A percentile compares a stretch with the other conserved stretches of the same genome.
Conservation (phyloP, 2,888 invertebrate genomes). For the Serrognathus titanus region DNA sequence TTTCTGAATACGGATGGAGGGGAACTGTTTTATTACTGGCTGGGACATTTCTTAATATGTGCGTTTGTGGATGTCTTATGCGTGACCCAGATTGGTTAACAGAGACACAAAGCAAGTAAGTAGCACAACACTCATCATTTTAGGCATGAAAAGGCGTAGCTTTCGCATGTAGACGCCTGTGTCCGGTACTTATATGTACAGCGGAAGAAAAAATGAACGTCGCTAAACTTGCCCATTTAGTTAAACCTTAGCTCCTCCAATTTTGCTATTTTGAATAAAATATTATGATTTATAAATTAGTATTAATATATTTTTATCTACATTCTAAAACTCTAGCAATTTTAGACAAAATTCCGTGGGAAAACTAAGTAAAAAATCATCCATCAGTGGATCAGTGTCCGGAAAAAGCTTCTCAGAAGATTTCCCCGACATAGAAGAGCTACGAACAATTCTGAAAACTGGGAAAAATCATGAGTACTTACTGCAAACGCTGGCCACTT, state of each 20-base stretch:
- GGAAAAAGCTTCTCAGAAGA: slow-evolving; percentile 51
- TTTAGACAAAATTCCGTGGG: not conserved
- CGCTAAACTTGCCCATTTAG: no score
- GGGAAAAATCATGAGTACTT: slow-evolving; percentile 67
- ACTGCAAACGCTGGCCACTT: slow-evolving; percentile 60
- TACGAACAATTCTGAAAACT: slow-evolving; percentile 66
- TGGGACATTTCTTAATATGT: slow-evolving; percentile 79
- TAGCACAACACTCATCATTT: no score
- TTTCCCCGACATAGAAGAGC: slow-evolving; percentile 63
- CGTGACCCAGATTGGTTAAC: slow-evolving; percentile 83
- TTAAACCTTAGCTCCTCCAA: no score
- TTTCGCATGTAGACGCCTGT: no score
- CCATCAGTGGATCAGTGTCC: slow-evolving; percentile 53
- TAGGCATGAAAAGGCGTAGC: no score
- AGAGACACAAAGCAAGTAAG: slow-evolving; percentile 52
- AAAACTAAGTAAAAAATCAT: slow-evolving; percentile 54
- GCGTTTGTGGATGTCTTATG: slow-evolving; percentile 84
- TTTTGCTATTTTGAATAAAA: no score
- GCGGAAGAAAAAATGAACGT: no score
- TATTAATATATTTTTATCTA: no score
- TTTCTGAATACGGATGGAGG: slow-evolving; percentile 80
- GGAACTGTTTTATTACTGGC: slow-evolving; percentile 77
- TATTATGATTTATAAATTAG: no score
- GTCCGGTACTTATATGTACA: no score
- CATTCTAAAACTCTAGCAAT: not conserved